Evolutionary conservation across 2,113 vertebrate genomes (phyloP).

Genomic region (Perccottus glenii): DNA sequence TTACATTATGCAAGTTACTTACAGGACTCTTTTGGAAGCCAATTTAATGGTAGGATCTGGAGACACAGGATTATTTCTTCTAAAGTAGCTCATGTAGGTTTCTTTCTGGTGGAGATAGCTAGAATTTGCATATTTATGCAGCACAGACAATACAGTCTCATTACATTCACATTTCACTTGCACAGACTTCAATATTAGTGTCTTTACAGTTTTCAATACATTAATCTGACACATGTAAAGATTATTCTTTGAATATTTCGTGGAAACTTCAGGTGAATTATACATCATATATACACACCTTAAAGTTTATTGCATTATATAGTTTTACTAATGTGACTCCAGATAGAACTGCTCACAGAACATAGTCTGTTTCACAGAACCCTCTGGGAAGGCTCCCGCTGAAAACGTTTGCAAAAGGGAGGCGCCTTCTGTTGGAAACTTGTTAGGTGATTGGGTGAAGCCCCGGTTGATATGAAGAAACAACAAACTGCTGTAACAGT

Average conservation of each 20-base stretch:
- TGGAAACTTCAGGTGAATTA: not conserved
- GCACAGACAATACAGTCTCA: conserved; percentile 11
- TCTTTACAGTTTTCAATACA: conserved; percentile 19
- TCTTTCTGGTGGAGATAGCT: conserved; percentile 15
- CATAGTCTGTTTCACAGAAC: too few species aligned
- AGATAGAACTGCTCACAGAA: too few species aligned
- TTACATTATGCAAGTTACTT: conserved; percentile 12
- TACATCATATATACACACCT: conserved; percentile 32
- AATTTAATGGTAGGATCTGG: conserved; percentile 11
- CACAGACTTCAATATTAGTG: conserved; percentile 3
- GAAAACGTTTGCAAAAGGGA: too few species aligned
- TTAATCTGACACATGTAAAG: conserved; percentile 4
- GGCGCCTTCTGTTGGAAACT: too few species aligned
- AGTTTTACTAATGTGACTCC: too few species aligned
- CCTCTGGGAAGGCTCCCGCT: too few species aligned
- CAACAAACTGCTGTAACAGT: too few species aligned
- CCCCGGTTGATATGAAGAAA: too few species aligned
- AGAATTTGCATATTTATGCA: conserved; percentile 35
- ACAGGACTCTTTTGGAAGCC: conserved; percentile 4
- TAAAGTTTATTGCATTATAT: not conserved
- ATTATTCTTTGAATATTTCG: conserved; percentile 8
- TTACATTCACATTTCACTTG: conserved; percentile 22
- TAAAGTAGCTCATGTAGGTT: not conserved
- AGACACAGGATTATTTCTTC: not conserved
- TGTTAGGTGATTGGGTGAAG: too few species aligned